These are phyloP conservation scores for Chaetodon auriga DNA, from an alignment of 2,113 vertebrate species.

Conservation along the genomic window DNA sequence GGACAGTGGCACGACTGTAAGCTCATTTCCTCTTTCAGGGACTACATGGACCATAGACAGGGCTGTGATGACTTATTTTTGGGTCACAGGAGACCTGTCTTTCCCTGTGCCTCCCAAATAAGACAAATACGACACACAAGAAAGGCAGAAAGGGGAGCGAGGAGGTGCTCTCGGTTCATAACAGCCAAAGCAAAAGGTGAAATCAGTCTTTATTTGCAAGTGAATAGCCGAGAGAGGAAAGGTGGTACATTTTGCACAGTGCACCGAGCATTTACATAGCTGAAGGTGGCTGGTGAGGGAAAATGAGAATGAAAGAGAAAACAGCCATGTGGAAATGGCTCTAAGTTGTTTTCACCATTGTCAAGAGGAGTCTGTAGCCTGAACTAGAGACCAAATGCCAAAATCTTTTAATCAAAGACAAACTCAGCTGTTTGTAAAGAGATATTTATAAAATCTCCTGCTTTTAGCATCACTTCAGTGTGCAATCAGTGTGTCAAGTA, in stretches of 20 bases:
- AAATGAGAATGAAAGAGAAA: constrained; percentile 31
- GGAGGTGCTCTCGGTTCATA: constrained; percentile 39
- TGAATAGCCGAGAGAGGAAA: constrained; percentile 29
- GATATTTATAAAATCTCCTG: constrained; percentile 2
- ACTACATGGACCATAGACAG: constrained; percentile 24
- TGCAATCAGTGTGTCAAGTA: constrained; percentile 7
- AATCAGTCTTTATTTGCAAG: constrained; percentile 55
- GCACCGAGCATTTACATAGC: constrained; percentile 18
- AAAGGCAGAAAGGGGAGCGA: constrained; percentile 35
- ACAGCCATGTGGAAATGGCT: not conserved
- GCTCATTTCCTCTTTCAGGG: constrained; percentile 40
- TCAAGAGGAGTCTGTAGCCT: not conserved
- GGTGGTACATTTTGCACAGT: constrained; percentile 26
- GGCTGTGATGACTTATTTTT: constrained; percentile 50
- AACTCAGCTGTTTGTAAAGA: constrained; percentile 6
- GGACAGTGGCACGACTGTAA: constrained; percentile 40
- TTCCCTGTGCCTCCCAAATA: constrained; percentile 42
- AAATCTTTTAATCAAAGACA: constrained; percentile 4
- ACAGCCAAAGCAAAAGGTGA: constrained; percentile 27
- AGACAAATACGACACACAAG: constrained; percentile 5
- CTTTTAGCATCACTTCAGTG: constrained; percentile 10
- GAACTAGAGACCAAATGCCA: not conserved
- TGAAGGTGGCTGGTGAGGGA: constrained; percentile 8
- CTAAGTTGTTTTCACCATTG: constrained; percentile 1
- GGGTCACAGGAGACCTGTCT: constrained; percentile 32